phyloP scores from a whole-genome alignment of 2,113 vertebrate genomes.

The Sinocyclocheilus grahami region DNA sequence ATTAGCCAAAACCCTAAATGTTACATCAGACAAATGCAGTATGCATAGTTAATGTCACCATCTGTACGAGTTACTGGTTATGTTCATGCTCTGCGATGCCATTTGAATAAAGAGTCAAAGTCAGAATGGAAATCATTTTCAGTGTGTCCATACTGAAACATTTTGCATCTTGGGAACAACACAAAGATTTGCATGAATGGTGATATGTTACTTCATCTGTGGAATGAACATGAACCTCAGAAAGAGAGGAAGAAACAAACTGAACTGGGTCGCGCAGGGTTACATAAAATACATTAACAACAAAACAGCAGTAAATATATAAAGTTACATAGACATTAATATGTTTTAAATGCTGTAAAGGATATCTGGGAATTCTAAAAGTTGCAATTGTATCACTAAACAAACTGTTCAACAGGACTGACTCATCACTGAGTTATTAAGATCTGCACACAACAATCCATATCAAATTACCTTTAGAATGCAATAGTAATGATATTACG shows the following conservation, averaged over 20 bases:
- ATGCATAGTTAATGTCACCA: neutral
- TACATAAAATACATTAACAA: no score
- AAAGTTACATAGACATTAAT: neutral
- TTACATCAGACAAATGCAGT: neutral
- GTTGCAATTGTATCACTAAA: no score
- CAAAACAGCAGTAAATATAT: neutral
- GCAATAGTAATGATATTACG: neutral
- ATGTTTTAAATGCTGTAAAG: neutral
- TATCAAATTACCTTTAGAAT: neutral
- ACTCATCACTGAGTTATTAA: no score
- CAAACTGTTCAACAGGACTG: no score
- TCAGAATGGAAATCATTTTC: neutral
- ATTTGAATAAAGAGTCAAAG: neutral
- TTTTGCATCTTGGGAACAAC: slow-evolving; percentile 10
- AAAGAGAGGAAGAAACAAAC: neutral
- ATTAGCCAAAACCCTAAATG: neutral
- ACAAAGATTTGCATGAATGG: neutral
- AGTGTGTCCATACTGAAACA: neutral
- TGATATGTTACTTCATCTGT: neutral
- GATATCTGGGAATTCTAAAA: no score
- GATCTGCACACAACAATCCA: neutral
- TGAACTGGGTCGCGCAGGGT: neutral
- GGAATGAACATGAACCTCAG: neutral
- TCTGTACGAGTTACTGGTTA: neutral
- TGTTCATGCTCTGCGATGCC: neutral